phyloP scores from a whole-genome alignment of 2,797 vertebrate genomes.

The Thaleichthys pacificus region DNA sequence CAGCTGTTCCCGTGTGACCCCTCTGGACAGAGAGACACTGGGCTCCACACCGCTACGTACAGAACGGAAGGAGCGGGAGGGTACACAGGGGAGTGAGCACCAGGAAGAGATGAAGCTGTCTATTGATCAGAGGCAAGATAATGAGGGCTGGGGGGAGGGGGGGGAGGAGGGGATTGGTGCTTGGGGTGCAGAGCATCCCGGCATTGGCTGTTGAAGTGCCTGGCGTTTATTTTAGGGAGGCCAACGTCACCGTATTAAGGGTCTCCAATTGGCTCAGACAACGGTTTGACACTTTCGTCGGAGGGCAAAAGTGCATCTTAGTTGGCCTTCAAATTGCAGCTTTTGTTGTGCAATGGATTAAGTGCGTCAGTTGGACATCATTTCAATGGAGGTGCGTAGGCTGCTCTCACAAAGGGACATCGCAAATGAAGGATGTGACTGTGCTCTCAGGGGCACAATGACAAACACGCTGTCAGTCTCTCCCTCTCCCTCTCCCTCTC shows the following conservation, averaged over 20 bases:
- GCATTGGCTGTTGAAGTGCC: conserved; percentile 34
- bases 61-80: conserved; percentile 33
- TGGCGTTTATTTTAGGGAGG: background rate
- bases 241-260: conserved; percentile 31
- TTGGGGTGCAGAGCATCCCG: conserved; percentile 26
- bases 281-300: background rate
- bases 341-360: background rate
- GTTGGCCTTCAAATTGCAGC: background rate
- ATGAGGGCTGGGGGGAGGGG: conserved; percentile 40
- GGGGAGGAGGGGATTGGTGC: conserved; percentile 34
- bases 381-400: background rate
- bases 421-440: background rate
- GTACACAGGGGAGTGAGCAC: too few species aligned
- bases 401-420: background rate
- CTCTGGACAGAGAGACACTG: conserved; percentile 37
- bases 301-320: background rate
- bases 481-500: too few species aligned
- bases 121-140: conserved; percentile 44
- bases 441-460: background rate
- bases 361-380: background rate
- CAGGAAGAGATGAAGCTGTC: conserved; percentile 36
- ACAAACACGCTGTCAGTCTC: background rate
- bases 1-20: conserved; percentile 46
- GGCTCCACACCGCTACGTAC: conserved; percentile 43
- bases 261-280: conserved; percentile 15